phyloP scores from a whole-genome alignment of 2,797 vertebrate species.

The Ficedula albicollis region DNA sequence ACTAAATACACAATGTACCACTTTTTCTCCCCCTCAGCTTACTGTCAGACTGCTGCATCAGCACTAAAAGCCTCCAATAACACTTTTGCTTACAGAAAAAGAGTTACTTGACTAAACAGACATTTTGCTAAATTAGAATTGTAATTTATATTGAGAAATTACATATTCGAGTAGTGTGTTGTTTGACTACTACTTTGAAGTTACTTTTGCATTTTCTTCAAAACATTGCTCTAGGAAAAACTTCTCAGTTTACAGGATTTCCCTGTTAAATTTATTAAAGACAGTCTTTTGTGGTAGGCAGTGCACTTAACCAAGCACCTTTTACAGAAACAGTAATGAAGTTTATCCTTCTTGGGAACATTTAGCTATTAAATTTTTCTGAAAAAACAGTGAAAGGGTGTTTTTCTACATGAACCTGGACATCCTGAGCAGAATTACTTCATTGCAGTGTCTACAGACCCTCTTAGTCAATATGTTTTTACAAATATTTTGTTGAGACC shows the following conservation, averaged over 20 bases:
- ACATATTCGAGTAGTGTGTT: not conserved
- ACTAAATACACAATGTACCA: not conserved
- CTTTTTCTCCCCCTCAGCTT: not conserved
- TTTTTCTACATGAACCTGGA: no score
- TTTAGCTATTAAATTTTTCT: not conserved
- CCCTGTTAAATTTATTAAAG: not conserved
- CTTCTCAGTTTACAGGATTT: not conserved
- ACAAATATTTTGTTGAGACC: not conserved
- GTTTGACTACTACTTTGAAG: not conserved
- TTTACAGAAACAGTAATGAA: not conserved
- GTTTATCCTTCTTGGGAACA: not conserved
- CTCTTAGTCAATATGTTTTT: not conserved
- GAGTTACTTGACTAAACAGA: not conserved
- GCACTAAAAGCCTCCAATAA: not conserved
- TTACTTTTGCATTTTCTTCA: not conserved
- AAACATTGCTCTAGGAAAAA: not conserved
- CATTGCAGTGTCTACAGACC: no score
- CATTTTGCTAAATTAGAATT: not conserved
- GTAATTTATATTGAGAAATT: not conserved
- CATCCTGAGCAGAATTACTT: no score
- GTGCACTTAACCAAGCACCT: not conserved
- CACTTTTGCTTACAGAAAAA: not conserved
- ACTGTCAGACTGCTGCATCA: not conserved
- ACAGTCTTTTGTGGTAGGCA: not conserved
- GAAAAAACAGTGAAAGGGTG: not conserved